Percentiles rank a stretch among this genome's conserved stretches.
These are phyloP conservation scores for Notechis scutatus DNA, from an alignment of 2,113 vertebrate genomes.

Conservation along the genomic window DNA sequence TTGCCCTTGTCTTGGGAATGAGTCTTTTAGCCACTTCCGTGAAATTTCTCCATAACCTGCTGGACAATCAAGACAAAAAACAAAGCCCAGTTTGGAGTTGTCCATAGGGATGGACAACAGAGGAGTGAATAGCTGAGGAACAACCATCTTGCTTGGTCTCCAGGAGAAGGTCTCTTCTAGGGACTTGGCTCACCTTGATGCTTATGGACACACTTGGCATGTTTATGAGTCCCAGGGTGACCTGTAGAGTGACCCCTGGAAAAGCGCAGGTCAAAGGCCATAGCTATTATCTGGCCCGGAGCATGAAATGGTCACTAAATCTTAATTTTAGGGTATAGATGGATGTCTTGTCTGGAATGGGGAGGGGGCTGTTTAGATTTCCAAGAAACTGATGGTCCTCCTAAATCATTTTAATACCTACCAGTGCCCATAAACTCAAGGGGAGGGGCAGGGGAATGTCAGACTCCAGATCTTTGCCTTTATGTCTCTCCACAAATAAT, in stretches of 20 bases:
- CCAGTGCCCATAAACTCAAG: not conserved
- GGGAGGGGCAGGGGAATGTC: not conserved
- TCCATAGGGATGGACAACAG: not conserved
- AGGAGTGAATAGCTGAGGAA: not conserved
- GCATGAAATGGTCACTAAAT: not conserved
- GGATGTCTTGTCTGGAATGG: not conserved
- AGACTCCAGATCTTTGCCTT: not conserved
- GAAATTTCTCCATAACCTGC: not conserved
- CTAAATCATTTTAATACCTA: not conserved
- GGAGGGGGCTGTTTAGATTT: not conserved
- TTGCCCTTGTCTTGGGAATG: not conserved
- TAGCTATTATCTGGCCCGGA: constrained; percentile 2
- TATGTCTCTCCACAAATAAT: not conserved
- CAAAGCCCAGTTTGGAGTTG: not conserved
- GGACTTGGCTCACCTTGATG: constrained; percentile 17
- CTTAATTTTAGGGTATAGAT: not conserved
- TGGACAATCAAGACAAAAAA: not conserved
- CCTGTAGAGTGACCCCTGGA: constrained; percentile 44
- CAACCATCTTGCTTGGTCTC: not conserved
- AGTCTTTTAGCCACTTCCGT: not conserved
- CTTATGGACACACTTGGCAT: not conserved
- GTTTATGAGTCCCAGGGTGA: constrained; percentile 60
- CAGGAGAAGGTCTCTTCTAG: constrained; percentile 47
- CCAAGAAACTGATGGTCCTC: not conserved
- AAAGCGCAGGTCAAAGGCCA: constrained; percentile 37